A percentile compares a stretch with the other conserved stretches of the same genome.
Evolutionary conservation across 2,113 vertebrate genomes (phyloP).

Genomic region (Saccopteryx bilineata): DNA sequence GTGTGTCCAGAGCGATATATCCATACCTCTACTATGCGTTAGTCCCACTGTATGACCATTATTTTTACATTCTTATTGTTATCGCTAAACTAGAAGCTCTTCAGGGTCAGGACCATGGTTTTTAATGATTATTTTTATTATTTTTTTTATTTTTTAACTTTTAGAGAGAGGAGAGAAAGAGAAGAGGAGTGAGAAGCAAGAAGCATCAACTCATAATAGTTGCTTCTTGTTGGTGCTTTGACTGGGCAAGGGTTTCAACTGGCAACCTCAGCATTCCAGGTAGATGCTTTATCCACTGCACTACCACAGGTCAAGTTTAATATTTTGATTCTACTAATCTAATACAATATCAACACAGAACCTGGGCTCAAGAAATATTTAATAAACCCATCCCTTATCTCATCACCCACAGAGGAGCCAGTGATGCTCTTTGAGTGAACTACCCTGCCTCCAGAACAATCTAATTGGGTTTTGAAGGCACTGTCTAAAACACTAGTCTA

Average conservation of each 20-base stretch:
- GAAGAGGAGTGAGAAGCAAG: too few species aligned
- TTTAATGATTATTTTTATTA: neutral
- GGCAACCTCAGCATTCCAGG: too few species aligned
- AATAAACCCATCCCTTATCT: neutral
- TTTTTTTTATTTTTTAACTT: too few species aligned
- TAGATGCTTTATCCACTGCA: too few species aligned
- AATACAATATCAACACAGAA: neutral
- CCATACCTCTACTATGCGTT: neutral
- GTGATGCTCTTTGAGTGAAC: neutral
- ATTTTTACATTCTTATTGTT: neutral
- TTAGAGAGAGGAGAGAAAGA: too few species aligned
- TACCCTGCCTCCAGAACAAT: neutral
- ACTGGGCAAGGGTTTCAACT: too few species aligned
- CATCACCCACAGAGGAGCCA: neutral
- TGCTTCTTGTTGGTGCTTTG: too few species aligned
- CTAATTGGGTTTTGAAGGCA: neutral
- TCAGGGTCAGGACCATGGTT: neutral
- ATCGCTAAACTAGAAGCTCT: neutral
- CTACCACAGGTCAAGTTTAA: neutral
- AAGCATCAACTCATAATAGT: too few species aligned
- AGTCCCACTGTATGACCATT: neutral
- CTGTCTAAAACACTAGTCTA: neutral
- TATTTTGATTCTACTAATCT: neutral
- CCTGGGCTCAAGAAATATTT: neutral
- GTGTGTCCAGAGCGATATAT: neutral